phyloP scores from a whole-genome alignment of 2,113 vertebrate genomes.

The Aramus guarauna region DNA sequence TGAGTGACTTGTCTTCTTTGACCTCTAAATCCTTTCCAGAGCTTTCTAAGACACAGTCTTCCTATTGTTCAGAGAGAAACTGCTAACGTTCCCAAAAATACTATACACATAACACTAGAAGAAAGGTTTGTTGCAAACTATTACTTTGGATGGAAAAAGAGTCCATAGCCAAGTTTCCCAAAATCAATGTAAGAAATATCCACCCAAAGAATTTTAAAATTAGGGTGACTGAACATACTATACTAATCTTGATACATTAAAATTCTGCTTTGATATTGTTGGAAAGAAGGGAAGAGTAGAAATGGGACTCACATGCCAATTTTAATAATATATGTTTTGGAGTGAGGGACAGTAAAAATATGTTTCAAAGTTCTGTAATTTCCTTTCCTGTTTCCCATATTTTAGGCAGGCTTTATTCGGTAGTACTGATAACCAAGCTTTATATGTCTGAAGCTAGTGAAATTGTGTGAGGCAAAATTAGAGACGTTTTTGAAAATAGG shows the following conservation, averaged over 20 bases:
- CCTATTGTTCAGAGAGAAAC: constrained; percentile 37
- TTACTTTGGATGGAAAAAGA: neutral
- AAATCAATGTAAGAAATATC: neutral
- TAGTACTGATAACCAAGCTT: neutral
- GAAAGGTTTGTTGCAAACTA: neutral
- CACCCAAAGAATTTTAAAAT: neutral
- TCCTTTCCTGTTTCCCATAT: neutral
- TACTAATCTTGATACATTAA: neutral
- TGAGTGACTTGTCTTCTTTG: constrained; percentile 67
- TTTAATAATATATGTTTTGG: neutral
- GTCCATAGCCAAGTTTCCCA: neutral
- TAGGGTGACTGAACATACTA: neutral
- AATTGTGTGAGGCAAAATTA: neutral
- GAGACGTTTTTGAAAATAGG: neutral
- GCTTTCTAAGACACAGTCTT: constrained; percentile 57
- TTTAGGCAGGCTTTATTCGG: neutral
- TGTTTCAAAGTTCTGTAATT: neutral
- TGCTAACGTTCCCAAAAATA: neutral
- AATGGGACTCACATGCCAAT: neutral
- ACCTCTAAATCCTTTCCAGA: constrained; percentile 69
- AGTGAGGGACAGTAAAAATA: neutral
- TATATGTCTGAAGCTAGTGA: neutral
- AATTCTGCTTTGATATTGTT: neutral
- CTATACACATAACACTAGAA: neutral
- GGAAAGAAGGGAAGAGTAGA: neutral